A percentile compares a stretch with the other conserved stretches of the same genome.
These are phyloP conservation scores for Clarias fuscus DNA, from an alignment of 2,797 vertebrate genomes.

Conservation along the genomic window DNA sequence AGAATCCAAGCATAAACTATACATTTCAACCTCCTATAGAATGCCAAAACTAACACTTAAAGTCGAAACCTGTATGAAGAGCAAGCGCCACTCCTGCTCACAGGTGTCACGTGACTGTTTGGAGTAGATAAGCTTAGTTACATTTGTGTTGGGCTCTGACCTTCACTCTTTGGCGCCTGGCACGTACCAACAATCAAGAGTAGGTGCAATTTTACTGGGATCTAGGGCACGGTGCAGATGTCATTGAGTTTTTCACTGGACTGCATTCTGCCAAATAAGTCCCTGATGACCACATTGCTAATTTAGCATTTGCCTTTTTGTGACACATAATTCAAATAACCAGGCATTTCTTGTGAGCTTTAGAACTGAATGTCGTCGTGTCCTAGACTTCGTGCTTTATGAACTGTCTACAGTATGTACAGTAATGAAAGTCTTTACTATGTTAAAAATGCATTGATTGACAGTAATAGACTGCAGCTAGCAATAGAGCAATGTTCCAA, in stretches of 20 bases:
- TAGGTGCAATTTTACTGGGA: constrained; percentile 15
- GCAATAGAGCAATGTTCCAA: background rate
- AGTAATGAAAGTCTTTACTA: too few species aligned
- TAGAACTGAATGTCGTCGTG: background rate
- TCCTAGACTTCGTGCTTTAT: background rate
- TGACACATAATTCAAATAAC: background rate
- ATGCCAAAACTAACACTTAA: constrained; percentile 9
- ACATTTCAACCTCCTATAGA: background rate
- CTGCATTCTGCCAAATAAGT: background rate
- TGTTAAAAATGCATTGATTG: background rate
- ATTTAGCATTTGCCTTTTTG: background rate
- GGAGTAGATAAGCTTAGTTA: constrained; percentile 40
- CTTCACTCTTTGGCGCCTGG: constrained; percentile 35
- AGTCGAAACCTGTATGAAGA: background rate
- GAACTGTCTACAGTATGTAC: background rate
- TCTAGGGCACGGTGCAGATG: constrained; percentile 18
- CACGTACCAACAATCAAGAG: background rate
- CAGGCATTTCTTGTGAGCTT: background rate
- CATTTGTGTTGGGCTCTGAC: constrained; percentile 25
- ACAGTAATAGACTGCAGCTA: background rate
- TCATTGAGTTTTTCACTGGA: background rate
- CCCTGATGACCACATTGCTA: background rate
- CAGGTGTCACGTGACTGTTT: constrained; percentile 33
- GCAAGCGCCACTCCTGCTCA: background rate
- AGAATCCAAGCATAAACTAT: background rate